Evolutionary conservation across 1,140 invertebrate species (phyloP).

Genomic region (Heliothis virescens): DNA sequence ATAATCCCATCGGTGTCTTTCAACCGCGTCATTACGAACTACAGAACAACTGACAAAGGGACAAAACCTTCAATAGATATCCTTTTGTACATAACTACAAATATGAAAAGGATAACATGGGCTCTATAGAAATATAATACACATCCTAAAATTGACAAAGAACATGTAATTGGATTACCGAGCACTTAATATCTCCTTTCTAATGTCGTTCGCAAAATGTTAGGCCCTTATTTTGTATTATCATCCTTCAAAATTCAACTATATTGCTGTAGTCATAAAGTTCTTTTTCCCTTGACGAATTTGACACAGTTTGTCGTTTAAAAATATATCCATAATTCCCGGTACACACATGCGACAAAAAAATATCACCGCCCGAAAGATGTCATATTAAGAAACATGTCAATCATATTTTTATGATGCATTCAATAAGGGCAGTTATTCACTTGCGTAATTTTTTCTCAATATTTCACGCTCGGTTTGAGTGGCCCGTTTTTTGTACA

Average conservation of each 20-base stretch:
- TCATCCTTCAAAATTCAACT: constrained; percentile 18
- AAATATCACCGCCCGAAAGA: constrained; percentile 85
- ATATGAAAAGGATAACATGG: constrained; percentile 70
- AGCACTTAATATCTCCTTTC: constrained; percentile 81
- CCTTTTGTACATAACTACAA: constrained; percentile 66
- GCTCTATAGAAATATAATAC: constrained; percentile 82
- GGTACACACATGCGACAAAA: constrained; percentile 77
- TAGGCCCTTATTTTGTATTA: constrained; percentile 53
- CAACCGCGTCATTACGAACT: constrained; percentile 62
- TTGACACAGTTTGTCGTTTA: constrained; percentile 47
- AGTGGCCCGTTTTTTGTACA: constrained; percentile 63
- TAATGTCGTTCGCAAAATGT: constrained; percentile 62
- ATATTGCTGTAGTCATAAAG: constrained; percentile 23
- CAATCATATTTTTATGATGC: constrained; percentile 85
- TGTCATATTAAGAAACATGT: constrained; percentile 86
- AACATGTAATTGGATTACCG: constrained; percentile 82
- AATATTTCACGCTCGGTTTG: constrained; percentile 81
- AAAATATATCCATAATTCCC: constrained; percentile 48
- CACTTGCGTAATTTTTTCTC: constrained; percentile 80
- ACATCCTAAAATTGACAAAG: constrained; percentile 83
- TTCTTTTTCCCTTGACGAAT: constrained; percentile 26
- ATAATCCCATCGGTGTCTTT: constrained; percentile 54
- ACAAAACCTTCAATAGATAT: constrained; percentile 69
- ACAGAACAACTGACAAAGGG: constrained; percentile 58
- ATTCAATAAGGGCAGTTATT: constrained; percentile 78